Percentiles rank a stretch among this genome's conserved stretches.
These are phyloP conservation scores for Galerucella calmariensis DNA, from an alignment of 2,888 invertebrate genomes.

Conservation along the genomic window DNA sequence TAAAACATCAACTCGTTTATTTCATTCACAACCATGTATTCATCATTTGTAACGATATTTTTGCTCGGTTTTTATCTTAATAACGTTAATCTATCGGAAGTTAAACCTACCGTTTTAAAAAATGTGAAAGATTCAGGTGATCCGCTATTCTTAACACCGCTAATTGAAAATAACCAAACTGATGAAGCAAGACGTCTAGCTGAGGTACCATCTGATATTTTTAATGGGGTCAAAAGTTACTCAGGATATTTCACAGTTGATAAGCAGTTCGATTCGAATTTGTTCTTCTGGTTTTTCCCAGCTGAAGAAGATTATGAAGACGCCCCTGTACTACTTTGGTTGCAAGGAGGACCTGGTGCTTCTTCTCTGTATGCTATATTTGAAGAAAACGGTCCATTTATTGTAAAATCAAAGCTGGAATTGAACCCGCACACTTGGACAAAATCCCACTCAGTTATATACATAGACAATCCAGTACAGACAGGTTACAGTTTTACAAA, in stretches of 20 bases:
- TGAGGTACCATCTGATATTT: slow-evolving; percentile 64
- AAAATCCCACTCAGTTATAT: slow-evolving; percentile 69
- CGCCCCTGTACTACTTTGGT: slow-evolving; percentile 81
- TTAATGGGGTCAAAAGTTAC: slow-evolving; percentile 71
- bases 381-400: slow-evolving; percentile 82
- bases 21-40: neutral
- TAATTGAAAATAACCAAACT: slow-evolving; percentile 74
- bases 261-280: slow-evolving; percentile 76
- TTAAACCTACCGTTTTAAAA: slow-evolving; percentile 10
- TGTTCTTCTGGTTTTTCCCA: slow-evolving; percentile 92
- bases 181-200: slow-evolving; percentile 70
- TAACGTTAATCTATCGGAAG: slow-evolving; percentile 9
- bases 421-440: slow-evolving; percentile 69
- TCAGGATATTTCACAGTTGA: slow-evolving; percentile 85
- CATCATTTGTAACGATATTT: slow-evolving; percentile 6
- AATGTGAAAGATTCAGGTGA: slow-evolving; percentile 56
- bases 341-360: slow-evolving; percentile 85
- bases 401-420: slow-evolving; percentile 54
- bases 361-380: slow-evolving; percentile 81
- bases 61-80: slow-evolving; percentile 17
- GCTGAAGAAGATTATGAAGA: slow-evolving; percentile 66
- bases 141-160: slow-evolving; percentile 78
- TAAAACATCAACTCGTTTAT: no score
- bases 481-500: slow-evolving; percentile 89
- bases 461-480: slow-evolving; percentile 91